These are phyloP conservation scores for Athene noctua DNA, from an alignment of 2,113 vertebrate genomes.

Conservation along the genomic window DNA sequence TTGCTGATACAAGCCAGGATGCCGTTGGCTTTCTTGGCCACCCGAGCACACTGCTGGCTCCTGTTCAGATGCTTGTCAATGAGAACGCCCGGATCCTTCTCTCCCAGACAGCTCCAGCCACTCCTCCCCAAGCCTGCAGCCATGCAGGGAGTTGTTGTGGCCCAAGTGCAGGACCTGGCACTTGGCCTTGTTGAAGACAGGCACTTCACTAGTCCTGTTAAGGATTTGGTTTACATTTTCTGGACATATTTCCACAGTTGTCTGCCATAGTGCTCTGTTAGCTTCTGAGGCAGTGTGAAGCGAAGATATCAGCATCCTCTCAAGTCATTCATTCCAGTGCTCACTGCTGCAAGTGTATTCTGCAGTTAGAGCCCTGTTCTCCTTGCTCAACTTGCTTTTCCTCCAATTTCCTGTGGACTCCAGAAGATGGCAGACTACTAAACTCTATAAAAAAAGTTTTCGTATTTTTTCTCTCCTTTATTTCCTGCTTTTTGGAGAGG, in stretches of 20 bases:
- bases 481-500: neutral
- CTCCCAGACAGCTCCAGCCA: too few species aligned
- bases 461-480: neutral
- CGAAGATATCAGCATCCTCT: neutral
- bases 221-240: neutral
- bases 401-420: neutral
- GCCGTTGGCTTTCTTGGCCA: too few species aligned
- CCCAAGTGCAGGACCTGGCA: too few species aligned
- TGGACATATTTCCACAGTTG: rapidly evolving
- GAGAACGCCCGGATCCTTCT: too few species aligned
- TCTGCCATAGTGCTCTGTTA: neutral
- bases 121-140: too few species aligned
- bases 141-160: too few species aligned
- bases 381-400: neutral
- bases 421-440: conserved; percentile 38
- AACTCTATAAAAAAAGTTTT: neutral
- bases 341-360: neutral
- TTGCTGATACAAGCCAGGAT: too few species aligned
- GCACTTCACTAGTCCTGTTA: neutral
- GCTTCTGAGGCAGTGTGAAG: neutral
- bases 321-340: neutral
- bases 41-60: too few species aligned
- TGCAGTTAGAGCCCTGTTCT: neutral
- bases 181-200: neutral
- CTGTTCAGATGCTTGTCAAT: too few species aligned